phyloP scores from a whole-genome alignment of 2,113 vertebrate species.

The Siniperca chuatsi region DNA sequence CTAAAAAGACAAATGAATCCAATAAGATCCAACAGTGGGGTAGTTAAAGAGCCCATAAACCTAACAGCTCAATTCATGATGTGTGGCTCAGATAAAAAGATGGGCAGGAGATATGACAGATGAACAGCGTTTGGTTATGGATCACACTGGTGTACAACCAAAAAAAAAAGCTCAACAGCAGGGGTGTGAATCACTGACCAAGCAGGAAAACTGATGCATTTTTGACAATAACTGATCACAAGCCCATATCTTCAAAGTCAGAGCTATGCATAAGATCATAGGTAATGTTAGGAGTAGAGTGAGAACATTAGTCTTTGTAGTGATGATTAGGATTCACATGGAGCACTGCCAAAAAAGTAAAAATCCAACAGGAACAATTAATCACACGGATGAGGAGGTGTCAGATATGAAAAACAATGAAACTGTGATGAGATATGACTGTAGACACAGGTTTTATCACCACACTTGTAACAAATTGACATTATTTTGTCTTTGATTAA shows the following conservation, averaged over 20 bases:
- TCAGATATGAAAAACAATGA: slow-evolving; percentile 18
- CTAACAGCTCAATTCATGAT: slow-evolving; percentile 71
- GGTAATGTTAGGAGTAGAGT: not conserved
- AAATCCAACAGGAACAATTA: slow-evolving; percentile 25
- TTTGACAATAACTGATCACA: slow-evolving; percentile 42
- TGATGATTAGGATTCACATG: slow-evolving; percentile 42
- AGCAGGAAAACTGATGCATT: slow-evolving; percentile 19
- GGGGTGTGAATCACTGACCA: slow-evolving; percentile 47
- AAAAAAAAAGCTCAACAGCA: slow-evolving; percentile 49
- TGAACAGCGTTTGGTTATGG: slow-evolving; percentile 57
- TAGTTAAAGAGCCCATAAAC: slow-evolving; percentile 78
- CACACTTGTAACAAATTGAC: not conserved
- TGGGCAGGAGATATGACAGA: slow-evolving; percentile 71
- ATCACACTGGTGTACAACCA: slow-evolving; percentile 46
- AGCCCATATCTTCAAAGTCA: slow-evolving; percentile 20
- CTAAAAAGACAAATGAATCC: slow-evolving; percentile 79
- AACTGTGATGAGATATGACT: slow-evolving; percentile 21
- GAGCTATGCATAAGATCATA: slow-evolving; percentile 16
- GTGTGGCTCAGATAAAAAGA: slow-evolving; percentile 73
- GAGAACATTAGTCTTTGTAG: slow-evolving; percentile 27
- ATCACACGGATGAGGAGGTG: slow-evolving; percentile 17
- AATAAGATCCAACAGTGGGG: slow-evolving; percentile 75
- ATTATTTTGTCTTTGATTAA: not conserved
- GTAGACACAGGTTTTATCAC: slow-evolving; percentile 1
- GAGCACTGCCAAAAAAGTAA: slow-evolving; percentile 2